These are phyloP conservation scores for Thamnophis elegans DNA, from an alignment of 2,797 vertebrate genomes.

Conservation along the genomic window DNA sequence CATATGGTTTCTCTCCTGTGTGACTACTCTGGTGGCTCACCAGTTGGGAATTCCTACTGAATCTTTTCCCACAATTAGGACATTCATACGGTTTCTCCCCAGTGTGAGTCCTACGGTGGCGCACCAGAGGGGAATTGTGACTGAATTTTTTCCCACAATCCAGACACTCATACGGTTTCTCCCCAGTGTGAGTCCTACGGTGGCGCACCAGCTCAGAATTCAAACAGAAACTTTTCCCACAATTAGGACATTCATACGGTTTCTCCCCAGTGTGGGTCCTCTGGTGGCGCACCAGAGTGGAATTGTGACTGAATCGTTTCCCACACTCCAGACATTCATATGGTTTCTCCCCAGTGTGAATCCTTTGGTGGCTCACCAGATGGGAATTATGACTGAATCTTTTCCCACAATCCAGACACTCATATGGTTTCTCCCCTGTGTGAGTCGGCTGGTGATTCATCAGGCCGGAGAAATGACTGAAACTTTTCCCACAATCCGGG, in stretches of 20 bases:
- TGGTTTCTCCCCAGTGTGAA: background rate
- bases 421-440: background rate
- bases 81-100: background rate
- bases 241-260: background rate
- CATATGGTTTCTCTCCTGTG: too few relatives aligned
- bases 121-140: background rate
- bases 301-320: slow-evolving; percentile 43
- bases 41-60: background rate
- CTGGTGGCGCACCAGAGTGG: background rate
- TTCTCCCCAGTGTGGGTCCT: background rate
- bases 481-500: background rate
- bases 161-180: background rate
- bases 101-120: background rate
- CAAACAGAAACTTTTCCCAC: background rate
- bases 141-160: background rate
- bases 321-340: slow-evolving; percentile 54
- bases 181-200: background rate
- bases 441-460: background rate
- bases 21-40: too few relatives aligned
- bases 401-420: background rate
- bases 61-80: background rate
- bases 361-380: background rate
- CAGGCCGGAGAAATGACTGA: background rate
- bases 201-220: background rate
- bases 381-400: background rate